Evolutionary conservation across 30 jellyfish, hydroid and myxozoan species (phyloP).

Genomic region (Cassiopea xamachana): DNA sequence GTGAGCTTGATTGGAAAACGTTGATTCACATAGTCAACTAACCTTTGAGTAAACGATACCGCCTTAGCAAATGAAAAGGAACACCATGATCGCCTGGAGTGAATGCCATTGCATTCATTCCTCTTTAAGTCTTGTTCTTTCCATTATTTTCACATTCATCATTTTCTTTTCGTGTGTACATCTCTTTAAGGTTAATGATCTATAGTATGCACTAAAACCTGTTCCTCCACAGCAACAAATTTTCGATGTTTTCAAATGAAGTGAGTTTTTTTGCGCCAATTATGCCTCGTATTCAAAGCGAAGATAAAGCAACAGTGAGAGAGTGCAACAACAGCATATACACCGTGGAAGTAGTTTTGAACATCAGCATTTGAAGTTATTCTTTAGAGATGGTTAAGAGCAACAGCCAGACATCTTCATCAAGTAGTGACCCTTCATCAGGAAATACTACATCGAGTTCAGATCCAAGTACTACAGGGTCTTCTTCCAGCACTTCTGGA

Average conservation of each 20-base stretch:
- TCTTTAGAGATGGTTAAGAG: not conserved
- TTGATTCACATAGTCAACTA: not conserved
- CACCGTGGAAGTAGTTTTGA: not conserved
- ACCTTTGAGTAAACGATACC: conserved; percentile 46
- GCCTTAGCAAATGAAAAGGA: conserved; percentile 78
- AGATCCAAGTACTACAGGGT: not conserved
- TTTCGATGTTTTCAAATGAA: not conserved
- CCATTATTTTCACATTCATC: not conserved
- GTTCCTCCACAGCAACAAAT: too few relatives aligned
- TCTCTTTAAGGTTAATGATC: not conserved
- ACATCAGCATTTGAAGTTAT: not conserved
- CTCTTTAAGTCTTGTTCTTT: not conserved
- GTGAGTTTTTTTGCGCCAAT: not conserved
- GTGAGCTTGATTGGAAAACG: too few relatives aligned
- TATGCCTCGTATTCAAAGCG: conserved; percentile 4
- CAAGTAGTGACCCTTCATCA: conserved; percentile 31
- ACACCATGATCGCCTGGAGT: conserved; percentile 72
- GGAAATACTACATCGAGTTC: conserved; percentile 1
- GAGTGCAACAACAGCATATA: not conserved
- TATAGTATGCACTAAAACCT: too few relatives aligned
- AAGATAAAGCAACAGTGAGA: not conserved
- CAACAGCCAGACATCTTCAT: conserved; percentile 2
- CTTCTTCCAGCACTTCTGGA: not conserved
- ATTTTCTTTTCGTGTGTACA: not conserved
- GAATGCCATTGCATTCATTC: conserved; percentile 8